Evolutionary conservation across 2,888 invertebrate species (phyloP).

Genomic region (Oxystoma pomonae): DNA sequence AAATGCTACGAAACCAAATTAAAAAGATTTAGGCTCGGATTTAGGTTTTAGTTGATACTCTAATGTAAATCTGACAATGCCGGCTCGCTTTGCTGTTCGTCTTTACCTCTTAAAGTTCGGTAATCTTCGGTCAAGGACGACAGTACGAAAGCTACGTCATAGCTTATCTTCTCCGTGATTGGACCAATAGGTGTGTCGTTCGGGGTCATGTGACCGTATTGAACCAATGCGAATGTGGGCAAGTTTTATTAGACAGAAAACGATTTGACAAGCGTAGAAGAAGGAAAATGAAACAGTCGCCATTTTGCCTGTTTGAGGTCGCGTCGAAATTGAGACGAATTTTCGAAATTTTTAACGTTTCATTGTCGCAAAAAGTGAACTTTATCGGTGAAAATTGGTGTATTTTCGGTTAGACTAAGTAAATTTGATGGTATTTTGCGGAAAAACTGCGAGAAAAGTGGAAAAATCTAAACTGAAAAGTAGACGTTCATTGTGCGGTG

Average conservation of each 20-base stretch:
- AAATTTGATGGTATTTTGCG: slow-evolving; percentile 45
- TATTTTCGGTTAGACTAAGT: slow-evolving; percentile 40
- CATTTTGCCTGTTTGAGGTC: slow-evolving; percentile 84
- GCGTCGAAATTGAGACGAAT: slow-evolving; percentile 72
- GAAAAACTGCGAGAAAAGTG: slow-evolving; percentile 52
- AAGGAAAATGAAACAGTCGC: slow-evolving; percentile 93
- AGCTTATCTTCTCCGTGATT: background rate
- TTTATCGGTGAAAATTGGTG: slow-evolving; percentile 45
- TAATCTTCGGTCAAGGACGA: background rate
- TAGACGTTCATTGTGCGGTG: slow-evolving; percentile 70
- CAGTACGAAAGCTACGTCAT: too few relatives aligned
- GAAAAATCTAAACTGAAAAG: slow-evolving; percentile 58
- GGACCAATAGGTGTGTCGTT: background rate
- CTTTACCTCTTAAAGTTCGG: background rate
- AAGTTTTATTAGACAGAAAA: slow-evolving; percentile 27
- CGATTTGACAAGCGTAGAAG: slow-evolving; percentile 91
- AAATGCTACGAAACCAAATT: too few relatives aligned
- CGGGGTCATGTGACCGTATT: background rate
- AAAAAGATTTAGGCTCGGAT: too few relatives aligned
- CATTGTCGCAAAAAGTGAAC: slow-evolving; percentile 43
- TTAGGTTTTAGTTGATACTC: too few relatives aligned
- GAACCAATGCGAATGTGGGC: background rate
- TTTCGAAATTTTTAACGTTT: slow-evolving; percentile 62
- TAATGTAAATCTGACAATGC: too few relatives aligned
- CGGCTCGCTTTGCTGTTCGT: background rate